Conservation (phyloP, 2,888 invertebrate genomes). For the Thera britannica region DNA sequence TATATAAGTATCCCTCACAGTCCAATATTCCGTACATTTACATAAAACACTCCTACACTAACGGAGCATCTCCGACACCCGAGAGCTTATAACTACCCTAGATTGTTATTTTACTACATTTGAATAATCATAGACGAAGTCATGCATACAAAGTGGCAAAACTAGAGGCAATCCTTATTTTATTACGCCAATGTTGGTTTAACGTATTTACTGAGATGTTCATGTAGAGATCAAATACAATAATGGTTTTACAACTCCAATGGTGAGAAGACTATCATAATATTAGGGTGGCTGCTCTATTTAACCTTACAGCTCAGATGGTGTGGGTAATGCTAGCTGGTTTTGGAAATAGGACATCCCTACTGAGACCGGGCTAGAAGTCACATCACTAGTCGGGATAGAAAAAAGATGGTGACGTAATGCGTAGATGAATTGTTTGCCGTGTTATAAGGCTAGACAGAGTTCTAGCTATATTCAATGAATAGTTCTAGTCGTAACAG, state of each 20-base stretch:
- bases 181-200: conserved; percentile 26
- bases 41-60: conserved; percentile 24
- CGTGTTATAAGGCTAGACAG: too few species aligned
- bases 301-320: too few species aligned
- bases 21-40: conserved; percentile 24
- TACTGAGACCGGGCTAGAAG: too few species aligned
- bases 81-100: conserved; percentile 31
- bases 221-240: conserved; percentile 15
- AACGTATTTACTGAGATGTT: conserved; percentile 22
- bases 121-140: conserved; percentile 39
- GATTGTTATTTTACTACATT: conserved; percentile 42
- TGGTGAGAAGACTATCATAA: neutral
- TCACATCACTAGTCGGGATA: too few species aligned
- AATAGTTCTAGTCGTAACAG: too few species aligned
- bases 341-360: too few species aligned
- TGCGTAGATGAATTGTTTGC: too few species aligned
- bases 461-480: too few species aligned
- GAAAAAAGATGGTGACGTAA: too few species aligned
- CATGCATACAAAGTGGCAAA: conserved; percentile 38
- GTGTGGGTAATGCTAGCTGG: too few species aligned
- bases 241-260: conserved; percentile 5
- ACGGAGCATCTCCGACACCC: conserved; percentile 20
- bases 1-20: neutral
- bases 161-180: conserved; percentile 29
- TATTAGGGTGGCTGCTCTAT: too few species aligned